Percentiles rank a stretch among this genome's conserved stretches.
Conservation (phyloP, 2,797 vertebrate genomes). For the Austrolebias charrua region DNA sequence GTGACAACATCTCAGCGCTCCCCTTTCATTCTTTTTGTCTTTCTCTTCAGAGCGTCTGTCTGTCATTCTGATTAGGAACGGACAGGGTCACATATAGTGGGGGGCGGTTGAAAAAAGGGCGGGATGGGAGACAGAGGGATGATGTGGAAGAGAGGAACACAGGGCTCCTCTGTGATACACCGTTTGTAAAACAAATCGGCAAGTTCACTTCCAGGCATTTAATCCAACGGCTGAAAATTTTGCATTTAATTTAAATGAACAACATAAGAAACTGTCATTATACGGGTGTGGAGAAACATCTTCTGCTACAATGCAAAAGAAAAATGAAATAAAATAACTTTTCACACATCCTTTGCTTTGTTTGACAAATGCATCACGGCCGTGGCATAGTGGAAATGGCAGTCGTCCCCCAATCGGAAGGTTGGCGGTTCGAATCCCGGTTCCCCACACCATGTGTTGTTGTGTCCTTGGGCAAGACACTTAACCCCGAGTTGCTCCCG, state of each 20-base stretch:
- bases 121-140: constrained; percentile 67
- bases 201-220: constrained; percentile 29
- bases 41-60: constrained; percentile 78
- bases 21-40: constrained; percentile 70
- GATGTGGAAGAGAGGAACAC: constrained; percentile 70
- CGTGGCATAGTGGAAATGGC: too few relatives aligned
- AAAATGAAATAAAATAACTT: not conserved
- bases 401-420: too few relatives aligned
- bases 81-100: constrained; percentile 67
- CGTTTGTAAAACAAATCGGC: constrained; percentile 57
- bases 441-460: too few relatives aligned
- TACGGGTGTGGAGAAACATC: not conserved
- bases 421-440: too few relatives aligned
- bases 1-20: constrained; percentile 67
- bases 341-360: not conserved
- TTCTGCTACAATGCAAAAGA: constrained; percentile 4
- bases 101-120: constrained; percentile 67
- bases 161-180: constrained; percentile 62
- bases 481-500: too few relatives aligned
- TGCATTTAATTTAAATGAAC: constrained; percentile 13
- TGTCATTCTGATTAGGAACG: constrained; percentile 80
- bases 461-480: too few relatives aligned
- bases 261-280: not conserved
- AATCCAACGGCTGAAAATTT: constrained; percentile 16
- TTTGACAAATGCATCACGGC: not conserved